Base-by-base conservation (phyloP, 2,888 invertebrate species). In the Acleris laterana region DNA sequence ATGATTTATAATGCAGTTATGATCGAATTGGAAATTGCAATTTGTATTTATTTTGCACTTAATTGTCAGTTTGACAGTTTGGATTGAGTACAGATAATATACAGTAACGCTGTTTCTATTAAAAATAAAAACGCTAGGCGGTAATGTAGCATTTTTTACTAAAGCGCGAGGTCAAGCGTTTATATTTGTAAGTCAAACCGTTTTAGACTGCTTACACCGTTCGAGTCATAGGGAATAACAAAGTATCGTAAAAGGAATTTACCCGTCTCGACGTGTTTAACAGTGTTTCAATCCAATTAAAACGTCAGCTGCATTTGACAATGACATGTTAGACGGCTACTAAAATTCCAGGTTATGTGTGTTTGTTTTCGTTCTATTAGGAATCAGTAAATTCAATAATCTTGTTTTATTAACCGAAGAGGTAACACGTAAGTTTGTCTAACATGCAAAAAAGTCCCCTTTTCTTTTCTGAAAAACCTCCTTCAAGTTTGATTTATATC, bases 1-100 rank as follows among this genome's bases (percentile, higher is more conserved):
- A 96, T 96, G 63, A 38, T 28, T 1, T n/a, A 22, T 25, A 6
- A 11, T 16, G 1, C 11, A 56, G 42, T 25, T 42, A 38, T 44
- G 11, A 44, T 32, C 20, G 20, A 38, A 13, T 0, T 11, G n/a
- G 17, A 4, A 11, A 17, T 25, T 32, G 42, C 55, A 22, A 17
- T 44, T 57, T n/a, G 57, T 57, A 46, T 57, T 57, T 57, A 57
- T 57, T 57, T 57, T 46, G 46, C 17, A 53, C 46, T 25, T n/a
- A 57, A 22, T 50, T 62, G 49, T 22, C 25, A 61, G 6, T 38
- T 11, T 53, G 53, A 53, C 52, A 59, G 6, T 16, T 32, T 0
- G 25, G 13, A 44, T 48, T 13, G 1, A 6, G 11, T 11, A 62
- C 22, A 49, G 48, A 46, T 48, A 48, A 19, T 9, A 11, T 28